A percentile compares a stretch with the other conserved stretches of the same genome.
Evolutionary conservation across 1,140 invertebrate genomes (phyloP).

Genomic region (Radopholus similis): DNA sequence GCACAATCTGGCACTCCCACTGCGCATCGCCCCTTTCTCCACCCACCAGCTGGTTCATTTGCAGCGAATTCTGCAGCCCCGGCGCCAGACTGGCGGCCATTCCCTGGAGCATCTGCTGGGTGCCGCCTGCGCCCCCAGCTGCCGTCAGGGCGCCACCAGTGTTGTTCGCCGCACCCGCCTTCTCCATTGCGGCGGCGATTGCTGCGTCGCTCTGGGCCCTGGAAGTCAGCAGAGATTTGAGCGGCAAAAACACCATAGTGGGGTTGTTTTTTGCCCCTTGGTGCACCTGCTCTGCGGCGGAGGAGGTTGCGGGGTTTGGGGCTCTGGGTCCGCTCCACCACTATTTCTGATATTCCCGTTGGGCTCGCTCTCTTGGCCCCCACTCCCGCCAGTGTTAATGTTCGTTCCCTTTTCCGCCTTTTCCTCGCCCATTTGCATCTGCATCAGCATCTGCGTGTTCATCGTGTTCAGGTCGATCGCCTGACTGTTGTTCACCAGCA

Average conservation of each 20-base stretch:
- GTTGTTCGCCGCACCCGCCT: neutral
- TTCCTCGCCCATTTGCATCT: neutral
- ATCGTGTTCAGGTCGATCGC: neutral
- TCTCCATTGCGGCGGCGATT: neutral
- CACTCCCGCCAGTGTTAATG: neutral
- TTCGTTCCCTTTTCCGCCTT: neutral
- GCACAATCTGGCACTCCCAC: too few relatives aligned
- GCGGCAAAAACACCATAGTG: too few relatives aligned
- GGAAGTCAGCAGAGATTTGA: too few relatives aligned
- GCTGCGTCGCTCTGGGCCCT: slow-evolving; percentile 13
- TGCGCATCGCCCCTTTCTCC: too few relatives aligned
- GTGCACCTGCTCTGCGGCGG: neutral
- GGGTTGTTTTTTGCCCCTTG: too few relatives aligned
- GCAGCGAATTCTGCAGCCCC: slow-evolving; percentile 1
- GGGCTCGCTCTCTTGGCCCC: neutral
- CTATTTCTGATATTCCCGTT: neutral
- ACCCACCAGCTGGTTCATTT: slow-evolving; percentile 17
- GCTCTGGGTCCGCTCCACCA: neutral
- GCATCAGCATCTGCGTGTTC: neutral
- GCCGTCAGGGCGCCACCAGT: neutral
- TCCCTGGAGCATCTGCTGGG: neutral
- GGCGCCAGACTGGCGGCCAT: neutral
- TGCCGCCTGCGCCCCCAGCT: neutral
- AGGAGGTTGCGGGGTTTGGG: neutral
- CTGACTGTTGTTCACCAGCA: neutral